Conservation (phyloP, 1,140 invertebrate genomes). For the Formica exsecta region DNA sequence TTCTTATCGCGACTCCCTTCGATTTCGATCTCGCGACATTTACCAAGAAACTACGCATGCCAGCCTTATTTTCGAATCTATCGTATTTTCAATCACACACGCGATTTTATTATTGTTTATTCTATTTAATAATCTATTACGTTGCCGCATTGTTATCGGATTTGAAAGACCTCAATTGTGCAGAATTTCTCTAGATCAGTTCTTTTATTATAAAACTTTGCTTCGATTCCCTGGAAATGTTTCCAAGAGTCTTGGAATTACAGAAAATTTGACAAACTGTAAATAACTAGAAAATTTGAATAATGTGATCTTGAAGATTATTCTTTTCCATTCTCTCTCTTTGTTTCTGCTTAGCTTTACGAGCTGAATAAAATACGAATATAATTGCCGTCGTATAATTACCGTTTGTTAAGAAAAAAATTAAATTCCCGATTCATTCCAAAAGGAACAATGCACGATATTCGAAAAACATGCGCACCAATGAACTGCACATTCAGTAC, state of each 20-base stretch:
- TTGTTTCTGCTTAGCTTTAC: not conserved
- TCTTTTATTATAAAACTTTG: not conserved
- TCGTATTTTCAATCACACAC: not conserved
- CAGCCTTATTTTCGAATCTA: conserved; percentile 4
- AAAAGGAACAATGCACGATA: not conserved
- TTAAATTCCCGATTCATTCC: conserved; percentile 5
- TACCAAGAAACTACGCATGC: not conserved
- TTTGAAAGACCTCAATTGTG: not conserved
- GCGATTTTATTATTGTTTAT: conserved; percentile 6
- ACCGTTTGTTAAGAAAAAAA: not conserved
- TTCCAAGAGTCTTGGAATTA: no score
- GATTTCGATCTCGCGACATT: conserved; percentile 61
- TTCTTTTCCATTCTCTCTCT: not conserved
- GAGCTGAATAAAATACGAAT: not conserved
- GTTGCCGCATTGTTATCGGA: not conserved
- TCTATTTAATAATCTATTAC: conserved; percentile 9
- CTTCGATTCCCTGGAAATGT: not conserved
- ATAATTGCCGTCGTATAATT: not conserved
- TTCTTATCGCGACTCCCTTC: conserved; percentile 43
- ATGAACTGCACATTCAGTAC: conserved; percentile 5
- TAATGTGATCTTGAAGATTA: not conserved
- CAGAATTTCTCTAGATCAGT: not conserved
- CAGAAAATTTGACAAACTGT: no score
- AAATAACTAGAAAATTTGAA: not conserved
- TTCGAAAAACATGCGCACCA: not conserved